Base-by-base conservation (phyloP, 2,797 vertebrate species). In the Sebastes hubbsi region DNA sequence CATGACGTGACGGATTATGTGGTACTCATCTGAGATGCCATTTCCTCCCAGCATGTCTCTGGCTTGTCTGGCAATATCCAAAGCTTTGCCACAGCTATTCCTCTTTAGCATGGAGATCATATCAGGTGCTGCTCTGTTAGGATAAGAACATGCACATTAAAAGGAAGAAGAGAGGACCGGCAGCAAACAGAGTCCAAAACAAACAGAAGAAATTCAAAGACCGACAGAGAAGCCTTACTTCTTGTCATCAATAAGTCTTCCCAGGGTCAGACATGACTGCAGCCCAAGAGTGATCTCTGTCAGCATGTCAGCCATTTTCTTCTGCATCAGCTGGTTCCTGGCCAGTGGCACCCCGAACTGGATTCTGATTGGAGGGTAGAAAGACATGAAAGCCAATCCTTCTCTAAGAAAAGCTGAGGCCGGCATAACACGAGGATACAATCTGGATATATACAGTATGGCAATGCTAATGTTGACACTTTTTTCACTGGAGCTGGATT, bases 41-140 rank as follows among this genome's bases (percentile, higher is more conserved):
- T 98, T 99, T 4, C 96, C 97, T 7, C 97, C 97, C 76, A 98
- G 93, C 96, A 99, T 97, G 91, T 99, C 97, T 75, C 97, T 91
- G 3, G 97, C 96, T 80, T 97, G 97, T 78, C 97, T 93, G 6
- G 97, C 96, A 0, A 98, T 95, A 63, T 94, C 96, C 90, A 98
- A 87, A 1, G 97, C 93, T 79, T 98, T 97, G 25, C 97, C 97
- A 30, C 96, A 97, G 38, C 96, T 97, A 72, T 97, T 98, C 73
- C 97, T 95, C 91, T 98, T 98, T 69, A 98, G 89, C 96, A 98
- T 88, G 3, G 97, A 97, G 84, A 97, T 94, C 96, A 96, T 96
- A 79, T 97, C 97, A 0, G 97, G 96, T 22, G 94, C 88, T 0
- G 91, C 95, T 90, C 97, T 97, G 65, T 49, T 22, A 52, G 25